Evolutionary conservation across 2,797 vertebrate genomes (phyloP).

Genomic region (Amniataba percoides): DNA sequence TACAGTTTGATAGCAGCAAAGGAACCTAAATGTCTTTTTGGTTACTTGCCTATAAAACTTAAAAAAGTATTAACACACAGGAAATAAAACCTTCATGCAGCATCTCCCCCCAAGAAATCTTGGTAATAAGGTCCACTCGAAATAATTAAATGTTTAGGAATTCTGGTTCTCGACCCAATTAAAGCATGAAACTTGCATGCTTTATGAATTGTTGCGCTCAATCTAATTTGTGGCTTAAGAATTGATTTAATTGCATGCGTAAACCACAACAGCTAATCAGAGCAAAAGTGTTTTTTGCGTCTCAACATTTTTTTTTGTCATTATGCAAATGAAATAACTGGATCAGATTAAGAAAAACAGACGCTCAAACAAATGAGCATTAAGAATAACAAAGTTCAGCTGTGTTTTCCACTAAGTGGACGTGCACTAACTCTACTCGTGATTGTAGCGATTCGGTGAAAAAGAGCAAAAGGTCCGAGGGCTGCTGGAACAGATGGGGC

Average conservation of each 20-base stretch:
- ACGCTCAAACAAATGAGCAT: slow-evolving; percentile 6
- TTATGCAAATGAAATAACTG: slow-evolving; percentile 58
- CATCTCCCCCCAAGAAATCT: slow-evolving; percentile 2
- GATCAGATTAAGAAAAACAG: slow-evolving; percentile 34
- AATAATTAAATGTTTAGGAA: slow-evolving; percentile 34
- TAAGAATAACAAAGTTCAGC: slow-evolving; percentile 9
- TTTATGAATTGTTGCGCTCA: slow-evolving; percentile 3
- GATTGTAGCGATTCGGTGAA: slow-evolving; percentile 6
- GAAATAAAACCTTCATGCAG: slow-evolving; percentile 1
- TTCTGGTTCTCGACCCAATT: slow-evolving; percentile 35
- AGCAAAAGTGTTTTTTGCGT: slow-evolving; percentile 35
- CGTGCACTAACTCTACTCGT: not conserved
- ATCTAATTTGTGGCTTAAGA: slow-evolving; percentile 49
- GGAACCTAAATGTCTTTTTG: slow-evolving; percentile 11
- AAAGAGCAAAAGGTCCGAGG: slow-evolving; percentile 5
- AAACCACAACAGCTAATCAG: slow-evolving; percentile 38
- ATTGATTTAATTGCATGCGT: slow-evolving; percentile 33
- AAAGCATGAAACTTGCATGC: slow-evolving; percentile 19
- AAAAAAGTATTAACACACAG: slow-evolving; percentile 1
- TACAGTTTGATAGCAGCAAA: slow-evolving; percentile 17
- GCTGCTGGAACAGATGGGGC: slow-evolving; percentile 33
- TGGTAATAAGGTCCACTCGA: not conserved
- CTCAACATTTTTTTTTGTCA: slow-evolving; percentile 31
- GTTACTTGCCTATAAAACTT: slow-evolving; percentile 18
- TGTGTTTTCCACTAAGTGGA: not conserved